Evolutionary conservation across 2,797 vertebrate genomes (phyloP).

Genomic region (Typhlichthys eigenmanni): DNA sequence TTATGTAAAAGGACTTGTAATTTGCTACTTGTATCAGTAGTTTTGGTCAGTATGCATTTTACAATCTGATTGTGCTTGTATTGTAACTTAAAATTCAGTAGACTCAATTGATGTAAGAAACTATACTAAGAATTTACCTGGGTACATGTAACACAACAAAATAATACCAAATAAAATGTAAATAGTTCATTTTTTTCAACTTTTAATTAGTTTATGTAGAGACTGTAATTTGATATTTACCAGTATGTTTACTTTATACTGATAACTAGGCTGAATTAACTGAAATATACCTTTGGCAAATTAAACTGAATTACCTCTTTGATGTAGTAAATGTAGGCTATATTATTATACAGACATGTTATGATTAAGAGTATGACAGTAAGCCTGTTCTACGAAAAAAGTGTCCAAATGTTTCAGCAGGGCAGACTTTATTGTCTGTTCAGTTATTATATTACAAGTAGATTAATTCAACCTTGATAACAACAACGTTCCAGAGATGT

Average conservation of each 20-base stretch:
- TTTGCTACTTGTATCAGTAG: conserved; percentile 34
- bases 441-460: too few species aligned
- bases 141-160: conserved; percentile 20
- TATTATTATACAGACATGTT: neutral
- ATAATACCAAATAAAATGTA: conserved; percentile 61
- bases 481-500: neutral
- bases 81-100: conserved; percentile 33
- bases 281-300: neutral
- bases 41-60: conserved; percentile 28
- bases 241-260: neutral
- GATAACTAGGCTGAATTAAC: neutral
- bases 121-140: conserved; percentile 28
- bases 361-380: too few species aligned
- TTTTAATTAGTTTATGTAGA: neutral
- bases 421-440: too few species aligned
- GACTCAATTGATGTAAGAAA: conserved; percentile 33
- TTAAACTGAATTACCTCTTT: neutral
- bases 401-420: too few species aligned
- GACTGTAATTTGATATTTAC: neutral
- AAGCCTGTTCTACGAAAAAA: too few species aligned
- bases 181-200: neutral
- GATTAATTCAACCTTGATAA: too few species aligned
- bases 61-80: conserved; percentile 52
- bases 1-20: conserved; percentile 38
- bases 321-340: too few species aligned